Evolutionary conservation across 1,140 invertebrate genomes (phyloP).

Genomic region (Potamilus streckersoni): DNA sequence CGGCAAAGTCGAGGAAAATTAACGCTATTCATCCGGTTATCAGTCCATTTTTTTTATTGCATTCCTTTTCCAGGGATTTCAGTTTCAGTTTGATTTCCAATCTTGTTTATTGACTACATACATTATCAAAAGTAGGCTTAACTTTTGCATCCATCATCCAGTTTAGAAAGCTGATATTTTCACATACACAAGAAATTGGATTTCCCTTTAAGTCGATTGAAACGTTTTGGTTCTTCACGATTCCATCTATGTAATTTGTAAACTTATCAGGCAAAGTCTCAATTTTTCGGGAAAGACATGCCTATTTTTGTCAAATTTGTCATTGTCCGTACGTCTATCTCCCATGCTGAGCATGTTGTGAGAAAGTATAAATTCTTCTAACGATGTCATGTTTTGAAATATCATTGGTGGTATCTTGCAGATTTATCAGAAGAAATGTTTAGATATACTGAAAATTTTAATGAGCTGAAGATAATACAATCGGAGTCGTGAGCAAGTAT

Average conservation of each 20-base stretch:
- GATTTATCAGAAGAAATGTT: not conserved
- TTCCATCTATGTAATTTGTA: not conserved
- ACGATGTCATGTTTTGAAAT: not conserved
- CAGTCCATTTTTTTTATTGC: not conserved
- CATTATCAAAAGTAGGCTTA: not conserved
- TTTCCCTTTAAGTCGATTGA: slow-evolving; percentile 1
- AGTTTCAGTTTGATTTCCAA: not conserved
- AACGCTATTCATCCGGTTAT: not conserved
- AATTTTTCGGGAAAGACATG: not conserved
- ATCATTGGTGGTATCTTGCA: slow-evolving; percentile 1
- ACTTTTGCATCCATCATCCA: slow-evolving; percentile 11
- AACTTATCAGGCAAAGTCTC: not conserved
- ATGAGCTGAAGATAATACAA: slow-evolving; percentile 1
- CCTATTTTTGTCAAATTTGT: not conserved
- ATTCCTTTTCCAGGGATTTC: not conserved
- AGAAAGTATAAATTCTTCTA: not conserved
- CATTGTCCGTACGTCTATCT: not conserved
- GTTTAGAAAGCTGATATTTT: not conserved
- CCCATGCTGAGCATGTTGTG: slow-evolving; percentile 9
- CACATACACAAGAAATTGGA: not conserved
- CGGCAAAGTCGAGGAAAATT: not conserved
- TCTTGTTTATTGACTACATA: not conserved
- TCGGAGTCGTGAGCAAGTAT: not conserved
- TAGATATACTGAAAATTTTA: not conserved
- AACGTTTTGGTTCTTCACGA: not conserved